These are phyloP conservation scores for Theonella swinhoei DNA, from an alignment of 37 sponge, comb jelly and placozoan species.

Conservation along the genomic window DNA sequence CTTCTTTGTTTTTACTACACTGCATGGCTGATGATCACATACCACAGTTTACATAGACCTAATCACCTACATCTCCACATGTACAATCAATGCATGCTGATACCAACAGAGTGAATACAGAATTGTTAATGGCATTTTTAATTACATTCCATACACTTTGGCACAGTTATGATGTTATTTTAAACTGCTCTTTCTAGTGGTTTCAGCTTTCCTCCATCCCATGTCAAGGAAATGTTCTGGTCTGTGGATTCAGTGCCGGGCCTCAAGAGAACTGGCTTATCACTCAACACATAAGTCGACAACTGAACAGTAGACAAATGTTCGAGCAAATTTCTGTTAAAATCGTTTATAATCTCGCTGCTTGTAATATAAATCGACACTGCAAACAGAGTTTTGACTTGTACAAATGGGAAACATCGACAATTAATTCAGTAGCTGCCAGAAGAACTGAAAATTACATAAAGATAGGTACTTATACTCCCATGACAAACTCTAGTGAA, in stretches of 20 bases:
- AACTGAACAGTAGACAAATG: background rate
- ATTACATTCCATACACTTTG: too few relatives aligned
- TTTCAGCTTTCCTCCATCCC: background rate
- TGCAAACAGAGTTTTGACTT: background rate
- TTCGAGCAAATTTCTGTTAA: background rate
- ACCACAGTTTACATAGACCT: too few relatives aligned
- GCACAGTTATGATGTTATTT: too few relatives aligned
- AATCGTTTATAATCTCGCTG: background rate
- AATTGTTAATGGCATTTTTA: too few relatives aligned
- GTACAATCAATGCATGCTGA: too few relatives aligned
- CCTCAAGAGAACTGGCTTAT: slow-evolving; percentile 17
- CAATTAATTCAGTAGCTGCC: background rate
- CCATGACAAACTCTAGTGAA: background rate
- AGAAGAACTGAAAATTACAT: background rate
- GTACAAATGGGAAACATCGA: background rate
- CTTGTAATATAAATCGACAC: background rate
- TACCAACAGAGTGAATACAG: too few relatives aligned
- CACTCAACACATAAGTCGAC: slow-evolving; percentile 13
- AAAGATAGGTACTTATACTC: background rate
- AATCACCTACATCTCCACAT: too few relatives aligned
- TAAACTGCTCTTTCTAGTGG: slow-evolving; percentile 4
- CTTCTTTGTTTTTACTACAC: too few relatives aligned
- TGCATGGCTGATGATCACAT: too few relatives aligned
- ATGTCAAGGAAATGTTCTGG: background rate
- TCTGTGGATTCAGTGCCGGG: slow-evolving; percentile 12